Conservation (phyloP, 2,888 invertebrate species). For the Drosophila mettleri region DNA sequence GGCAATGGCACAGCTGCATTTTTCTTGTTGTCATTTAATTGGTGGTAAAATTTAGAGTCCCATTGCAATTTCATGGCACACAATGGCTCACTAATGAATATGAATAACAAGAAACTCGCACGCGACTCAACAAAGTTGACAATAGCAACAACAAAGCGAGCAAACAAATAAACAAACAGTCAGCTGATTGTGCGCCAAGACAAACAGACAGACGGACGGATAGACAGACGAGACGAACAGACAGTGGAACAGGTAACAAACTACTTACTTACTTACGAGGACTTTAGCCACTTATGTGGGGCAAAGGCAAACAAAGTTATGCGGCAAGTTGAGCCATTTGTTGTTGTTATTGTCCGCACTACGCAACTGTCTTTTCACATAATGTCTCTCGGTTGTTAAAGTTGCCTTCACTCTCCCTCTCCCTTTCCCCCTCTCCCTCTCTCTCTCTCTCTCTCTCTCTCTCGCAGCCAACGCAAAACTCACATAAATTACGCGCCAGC, state of each 20-base stretch:
- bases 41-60: slow-evolving; percentile 39
- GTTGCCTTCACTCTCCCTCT: slow-evolving; percentile 31
- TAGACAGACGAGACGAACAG: slow-evolving; percentile 1
- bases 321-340: slow-evolving; percentile 68
- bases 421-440: neutral
- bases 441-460: neutral
- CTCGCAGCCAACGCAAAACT: slow-evolving; percentile 58
- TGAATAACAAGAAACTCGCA: slow-evolving; percentile 65
- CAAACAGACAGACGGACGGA: slow-evolving; percentile 5
- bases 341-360: slow-evolving; percentile 53
- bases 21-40: slow-evolving; percentile 41
- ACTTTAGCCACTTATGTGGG: slow-evolving; percentile 70
- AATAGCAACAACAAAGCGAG: slow-evolving; percentile 36
- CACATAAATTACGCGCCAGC: slow-evolving; percentile 76
- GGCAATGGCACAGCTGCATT: too few species aligned
- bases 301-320: slow-evolving; percentile 67
- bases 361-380: slow-evolving; percentile 67
- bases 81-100: slow-evolving; percentile 74
- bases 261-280: slow-evolving; percentile 66
- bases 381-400: slow-evolving; percentile 63
- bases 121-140: slow-evolving; percentile 49
- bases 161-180: slow-evolving; percentile 49
- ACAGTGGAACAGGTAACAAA: slow-evolving; percentile 36
- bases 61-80: slow-evolving; percentile 59
- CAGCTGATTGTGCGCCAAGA: slow-evolving; percentile 42